Percentiles rank a stretch among this genome's conserved stretches.
These are phyloP conservation scores for Crossocerus cetratus DNA, from an alignment of 2,888 invertebrate genomes.

Conservation along the genomic window DNA sequence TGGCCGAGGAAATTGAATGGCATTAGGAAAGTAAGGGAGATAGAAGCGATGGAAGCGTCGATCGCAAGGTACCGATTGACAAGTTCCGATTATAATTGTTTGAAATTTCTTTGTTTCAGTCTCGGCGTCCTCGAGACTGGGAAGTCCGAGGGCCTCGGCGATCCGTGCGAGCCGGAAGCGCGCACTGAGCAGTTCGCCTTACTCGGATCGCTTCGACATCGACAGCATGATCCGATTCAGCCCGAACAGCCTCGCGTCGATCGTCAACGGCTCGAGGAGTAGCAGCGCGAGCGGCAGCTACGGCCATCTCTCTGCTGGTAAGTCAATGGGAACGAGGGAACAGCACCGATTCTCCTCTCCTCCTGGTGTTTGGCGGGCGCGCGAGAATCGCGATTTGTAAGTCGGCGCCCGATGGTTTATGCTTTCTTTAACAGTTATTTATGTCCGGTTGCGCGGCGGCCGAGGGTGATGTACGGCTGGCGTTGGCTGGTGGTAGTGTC, in stretches of 20 bases:
- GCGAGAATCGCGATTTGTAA: slow-evolving; percentile 9
- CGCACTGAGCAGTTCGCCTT: slow-evolving; percentile 95
- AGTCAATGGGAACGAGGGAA: slow-evolving; percentile 12
- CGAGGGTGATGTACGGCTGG: too few species aligned
- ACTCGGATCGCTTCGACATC: slow-evolving; percentile 96
- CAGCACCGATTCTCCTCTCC: too few species aligned
- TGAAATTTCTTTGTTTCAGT: slow-evolving; percentile 48
- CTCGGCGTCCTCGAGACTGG: slow-evolving; percentile 79
- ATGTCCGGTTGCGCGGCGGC: background rate
- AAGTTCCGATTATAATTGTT: too few species aligned
- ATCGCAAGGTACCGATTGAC: too few species aligned
- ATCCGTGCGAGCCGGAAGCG: slow-evolving; percentile 89
- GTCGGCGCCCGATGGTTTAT: slow-evolving; percentile 12
- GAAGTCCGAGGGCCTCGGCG: slow-evolving; percentile 81
- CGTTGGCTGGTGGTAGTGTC: background rate
- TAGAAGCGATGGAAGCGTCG: too few species aligned
- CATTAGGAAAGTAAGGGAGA: too few species aligned
- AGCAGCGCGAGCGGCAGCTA: slow-evolving; percentile 96
- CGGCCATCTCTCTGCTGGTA: slow-evolving; percentile 96
- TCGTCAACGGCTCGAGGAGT: slow-evolving; percentile 90
- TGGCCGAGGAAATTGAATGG: background rate
- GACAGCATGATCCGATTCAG: slow-evolving; percentile 97
- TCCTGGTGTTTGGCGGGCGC: too few species aligned
- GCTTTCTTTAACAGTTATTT: slow-evolving; percentile 19
- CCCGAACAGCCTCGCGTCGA: slow-evolving; percentile 91